Evolutionary conservation across 2,888 invertebrate genomes (phyloP), one percentile per base, ranked within the genome.

Genomic region (Trissoscelio sp.): DNA sequence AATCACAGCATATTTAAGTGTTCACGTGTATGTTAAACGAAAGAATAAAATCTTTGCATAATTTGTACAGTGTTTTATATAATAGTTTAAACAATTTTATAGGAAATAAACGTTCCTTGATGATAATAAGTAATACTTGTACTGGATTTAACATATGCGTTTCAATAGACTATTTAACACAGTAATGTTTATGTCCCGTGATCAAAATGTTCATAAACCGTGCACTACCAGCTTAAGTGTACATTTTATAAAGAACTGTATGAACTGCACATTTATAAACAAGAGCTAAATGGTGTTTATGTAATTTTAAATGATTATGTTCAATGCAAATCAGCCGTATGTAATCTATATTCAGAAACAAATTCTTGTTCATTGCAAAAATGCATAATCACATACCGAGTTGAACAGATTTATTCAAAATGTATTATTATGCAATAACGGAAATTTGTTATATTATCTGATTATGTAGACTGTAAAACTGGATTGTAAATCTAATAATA

Each of bases 101-200:
- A 6, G 18, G 1, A 44, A 44, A 18, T 51, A 51, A 28, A 37
- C 18, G n/a, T n/a, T 11, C 5, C 9, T 4, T 18, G 37, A 55
- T 55, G 14, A 37, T 18, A 34, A 55, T 18, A 31, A 31, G 16
- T 20, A 55, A 55, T 20, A 18, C 55, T 3, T 11, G 37, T 12
- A 18, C 39, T 57, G 22, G 2, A 60, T 60, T 42, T 42, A 60
- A 42, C 42, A 42, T 51, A 14, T 53, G 39, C 20, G 39, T 66
- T 51, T 60, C 60, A 60, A 44, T 60, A 44, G 60, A 60, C 60
- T 42, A 44, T 60, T 60, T 42, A 60, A 22, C 11, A 53, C 39
- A 24, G 2, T 42, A 28, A 67, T 53, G 12, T 42, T 42, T 53
- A 51, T 51, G 42, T 18, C 16, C 14, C 28, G 18, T 16, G 53